Evolutionary conservation across 23 tunicate species (phyloP).

Genomic region (Oikopleura dioica): DNA sequence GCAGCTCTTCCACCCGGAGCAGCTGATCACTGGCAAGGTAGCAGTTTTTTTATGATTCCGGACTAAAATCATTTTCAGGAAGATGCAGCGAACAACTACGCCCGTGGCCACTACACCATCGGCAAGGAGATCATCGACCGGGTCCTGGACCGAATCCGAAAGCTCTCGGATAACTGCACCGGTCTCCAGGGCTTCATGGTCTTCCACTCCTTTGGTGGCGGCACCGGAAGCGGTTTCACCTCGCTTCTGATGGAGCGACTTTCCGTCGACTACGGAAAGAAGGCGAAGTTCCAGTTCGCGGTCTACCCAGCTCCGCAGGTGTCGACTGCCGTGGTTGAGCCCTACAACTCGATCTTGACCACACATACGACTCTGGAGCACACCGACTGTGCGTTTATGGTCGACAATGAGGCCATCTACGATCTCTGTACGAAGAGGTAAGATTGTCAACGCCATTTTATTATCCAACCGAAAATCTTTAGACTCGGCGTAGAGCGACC

Average conservation of each 20-base stretch:
- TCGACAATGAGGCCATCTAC: constrained; percentile 63
- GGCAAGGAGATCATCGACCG: constrained; percentile 28
- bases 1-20: constrained; percentile 54
- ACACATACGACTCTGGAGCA: constrained; percentile 78
- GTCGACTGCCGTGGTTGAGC: constrained; percentile 9
- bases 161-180: constrained; percentile 65
- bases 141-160: constrained; percentile 24
- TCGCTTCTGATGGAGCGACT: constrained; percentile 30
- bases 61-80: no score
- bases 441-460: no score
- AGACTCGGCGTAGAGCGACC: constrained; percentile 45
- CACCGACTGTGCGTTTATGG: constrained; percentile 82
- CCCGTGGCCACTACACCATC: constrained; percentile 54
- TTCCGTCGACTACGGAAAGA: constrained; percentile 30
- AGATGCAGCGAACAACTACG: constrained; percentile 70
- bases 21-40: constrained; percentile 44
- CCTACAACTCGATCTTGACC: constrained; percentile 57
- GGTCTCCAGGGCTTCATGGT: constrained; percentile 31
- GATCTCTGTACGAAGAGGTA: constrained; percentile 53
- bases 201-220: constrained; percentile 75
- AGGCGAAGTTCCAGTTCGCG: constrained; percentile 24
- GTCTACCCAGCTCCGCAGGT: constrained; percentile 20
- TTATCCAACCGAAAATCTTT: no score
- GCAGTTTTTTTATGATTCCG: no score
- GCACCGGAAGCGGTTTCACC: constrained; percentile 35